Percentiles rank a stretch among this genome's conserved stretches.
Conservation (phyloP, 2,888 invertebrate genomes). For the Eurytoma adleriae region DNA sequence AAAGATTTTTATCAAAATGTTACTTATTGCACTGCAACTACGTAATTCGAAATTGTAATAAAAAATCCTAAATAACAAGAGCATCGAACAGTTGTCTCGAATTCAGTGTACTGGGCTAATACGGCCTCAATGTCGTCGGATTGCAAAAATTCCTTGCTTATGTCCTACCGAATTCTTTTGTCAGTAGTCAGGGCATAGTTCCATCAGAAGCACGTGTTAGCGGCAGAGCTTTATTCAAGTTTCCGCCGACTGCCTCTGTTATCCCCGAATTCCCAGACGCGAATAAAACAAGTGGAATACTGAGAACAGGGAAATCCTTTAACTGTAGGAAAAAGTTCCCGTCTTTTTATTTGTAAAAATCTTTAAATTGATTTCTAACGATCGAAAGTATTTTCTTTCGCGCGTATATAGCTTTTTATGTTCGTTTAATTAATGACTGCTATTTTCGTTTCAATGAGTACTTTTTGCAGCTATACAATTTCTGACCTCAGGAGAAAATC, state of each 20-base stretch:
- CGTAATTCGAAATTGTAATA: not conserved
- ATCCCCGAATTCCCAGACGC: slow-evolving; percentile 1
- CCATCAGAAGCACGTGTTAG: not conserved
- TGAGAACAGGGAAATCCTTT: not conserved
- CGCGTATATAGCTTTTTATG: not conserved
- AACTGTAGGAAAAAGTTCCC: no score
- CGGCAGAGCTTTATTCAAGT: slow-evolving; percentile 5
- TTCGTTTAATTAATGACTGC: not conserved
- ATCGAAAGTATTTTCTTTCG: not conserved
- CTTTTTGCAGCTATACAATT: no score
- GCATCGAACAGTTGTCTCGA: not conserved
- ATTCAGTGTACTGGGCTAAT: not conserved
- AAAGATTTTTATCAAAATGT: not conserved
- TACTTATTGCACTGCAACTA: not conserved
- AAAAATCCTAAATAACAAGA: not conserved
- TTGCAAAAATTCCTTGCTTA: not conserved
- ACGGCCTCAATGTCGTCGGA: no score
- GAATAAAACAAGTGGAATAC: not conserved
- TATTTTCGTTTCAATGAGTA: no score
- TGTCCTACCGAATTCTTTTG: not conserved
- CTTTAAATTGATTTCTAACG: not conserved
- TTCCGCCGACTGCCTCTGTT: not conserved
- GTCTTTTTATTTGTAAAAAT: not conserved
- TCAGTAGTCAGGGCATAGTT: not conserved
- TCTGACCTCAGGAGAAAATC: no score